Evolutionary conservation across 2,113 vertebrate genomes (phyloP).

Genomic region (Siniperca knerii): DNA sequence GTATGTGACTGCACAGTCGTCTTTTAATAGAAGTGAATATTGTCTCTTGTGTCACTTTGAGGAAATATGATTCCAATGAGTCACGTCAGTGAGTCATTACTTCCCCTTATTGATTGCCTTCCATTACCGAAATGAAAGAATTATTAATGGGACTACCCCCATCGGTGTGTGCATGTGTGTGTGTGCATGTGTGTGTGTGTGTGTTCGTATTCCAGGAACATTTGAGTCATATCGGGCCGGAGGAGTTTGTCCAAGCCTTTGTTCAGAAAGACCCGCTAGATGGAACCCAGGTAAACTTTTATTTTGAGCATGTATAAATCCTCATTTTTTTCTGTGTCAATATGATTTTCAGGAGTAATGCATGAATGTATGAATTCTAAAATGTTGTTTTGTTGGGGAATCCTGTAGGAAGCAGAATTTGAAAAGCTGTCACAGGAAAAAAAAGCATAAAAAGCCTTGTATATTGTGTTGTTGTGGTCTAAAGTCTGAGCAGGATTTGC

Average conservation of each 20-base stretch:
- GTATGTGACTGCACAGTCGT: slow-evolving; percentile 13
- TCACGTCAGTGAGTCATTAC: slow-evolving; percentile 73
- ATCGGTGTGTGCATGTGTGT: slow-evolving; percentile 12
- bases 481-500: slow-evolving; percentile 15
- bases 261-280: slow-evolving; percentile 93
- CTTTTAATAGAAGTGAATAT: slow-evolving; percentile 63
- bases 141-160: slow-evolving; percentile 56
- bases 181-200: background rate
- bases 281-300: slow-evolving; percentile 90
- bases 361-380: background rate
- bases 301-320: background rate
- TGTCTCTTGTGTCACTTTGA: slow-evolving; percentile 51
- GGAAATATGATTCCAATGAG: slow-evolving; percentile 67
- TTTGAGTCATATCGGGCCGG: slow-evolving; percentile 94
- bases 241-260: slow-evolving; percentile 97
- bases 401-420: background rate
- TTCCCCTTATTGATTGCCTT: slow-evolving; percentile 71
- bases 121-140: slow-evolving; percentile 77
- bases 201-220: slow-evolving; percentile 87
- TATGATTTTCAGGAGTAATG: background rate
- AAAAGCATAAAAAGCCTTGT: background rate
- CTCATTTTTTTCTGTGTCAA: background rate
- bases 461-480: background rate
- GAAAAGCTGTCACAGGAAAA: background rate
- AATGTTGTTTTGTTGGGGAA: background rate